Evolutionary conservation across 2,888 invertebrate species (phyloP).

Genomic region (Barypeithes pellucidus): DNA sequence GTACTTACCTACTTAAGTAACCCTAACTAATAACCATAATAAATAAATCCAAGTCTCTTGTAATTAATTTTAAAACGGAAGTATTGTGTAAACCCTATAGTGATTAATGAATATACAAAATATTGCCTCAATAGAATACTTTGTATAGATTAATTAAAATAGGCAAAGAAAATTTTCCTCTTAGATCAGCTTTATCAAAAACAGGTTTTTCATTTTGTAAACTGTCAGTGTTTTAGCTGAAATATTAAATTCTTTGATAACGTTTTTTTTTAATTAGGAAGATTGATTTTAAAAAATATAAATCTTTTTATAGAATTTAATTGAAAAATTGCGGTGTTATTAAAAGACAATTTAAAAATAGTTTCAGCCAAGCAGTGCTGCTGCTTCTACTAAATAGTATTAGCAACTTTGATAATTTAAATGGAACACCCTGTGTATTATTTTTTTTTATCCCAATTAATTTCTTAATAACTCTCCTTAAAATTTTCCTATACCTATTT

Average conservation of each 20-base stretch:
- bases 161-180: conserved; percentile 17
- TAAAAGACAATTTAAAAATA: no score
- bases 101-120: conserved; percentile 1
- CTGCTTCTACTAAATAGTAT: no score
- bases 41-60: not conserved
- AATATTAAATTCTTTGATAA: conserved; percentile 3
- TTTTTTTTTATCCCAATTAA: no score
- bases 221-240: not conserved
- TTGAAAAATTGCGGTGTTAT: no score
- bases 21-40: not conserved
- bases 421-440: no score
- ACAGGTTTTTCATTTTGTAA: conserved; percentile 2
- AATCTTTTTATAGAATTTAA: no score
- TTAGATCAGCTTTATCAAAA: conserved; percentile 16
- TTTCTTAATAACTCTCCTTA: no score
- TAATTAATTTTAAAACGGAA: not conserved
- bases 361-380: no score
- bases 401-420: no score
- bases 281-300: no score
- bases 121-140: conserved; percentile 6
- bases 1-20: not conserved
- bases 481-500: no score
- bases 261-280: no score
- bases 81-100: not conserved
- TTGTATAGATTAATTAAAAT: conserved; percentile 19